Conservation (phyloP, 23 tunicate genomes). For the Halocynthia aurantium region DNA sequence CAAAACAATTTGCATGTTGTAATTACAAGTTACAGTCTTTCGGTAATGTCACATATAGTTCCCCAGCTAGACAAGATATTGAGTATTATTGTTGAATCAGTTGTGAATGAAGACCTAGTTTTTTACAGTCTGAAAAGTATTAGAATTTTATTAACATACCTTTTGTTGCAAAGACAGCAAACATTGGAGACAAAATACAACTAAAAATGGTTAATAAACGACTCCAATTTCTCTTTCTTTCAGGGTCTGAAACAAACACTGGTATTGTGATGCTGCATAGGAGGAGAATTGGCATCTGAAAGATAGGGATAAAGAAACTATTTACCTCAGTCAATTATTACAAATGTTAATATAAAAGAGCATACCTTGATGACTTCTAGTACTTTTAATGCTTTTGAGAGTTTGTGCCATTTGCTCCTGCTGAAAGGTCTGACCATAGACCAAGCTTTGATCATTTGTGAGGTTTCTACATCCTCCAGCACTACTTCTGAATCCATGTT, state of each 20-base stretch:
- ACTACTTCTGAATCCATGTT: too few relatives aligned
- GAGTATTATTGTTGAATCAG: too few relatives aligned
- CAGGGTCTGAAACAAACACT: conserved; percentile 23
- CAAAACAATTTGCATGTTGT: too few relatives aligned
- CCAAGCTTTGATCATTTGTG: conserved; percentile 14
- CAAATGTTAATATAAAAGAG: neutral
- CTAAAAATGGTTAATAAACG: conserved; percentile 36
- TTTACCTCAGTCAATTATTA: neutral
- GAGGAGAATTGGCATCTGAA: conserved; percentile 62
- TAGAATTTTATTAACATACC: conserved; percentile 14
- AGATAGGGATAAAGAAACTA: neutral
- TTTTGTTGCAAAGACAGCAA: conserved; percentile 80
- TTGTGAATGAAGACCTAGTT: too few relatives aligned
- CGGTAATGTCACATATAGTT: too few relatives aligned
- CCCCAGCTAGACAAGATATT: neutral
- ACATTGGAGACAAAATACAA: conserved; percentile 41
- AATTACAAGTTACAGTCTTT: too few relatives aligned
- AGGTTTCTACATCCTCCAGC: neutral
- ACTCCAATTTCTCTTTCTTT: conserved; percentile 46
- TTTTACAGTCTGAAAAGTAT: too few relatives aligned
- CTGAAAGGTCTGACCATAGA: conserved; percentile 4
- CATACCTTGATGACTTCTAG: conserved; percentile 18
- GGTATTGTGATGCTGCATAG: conserved; percentile 73
- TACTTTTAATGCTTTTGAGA: neutral
- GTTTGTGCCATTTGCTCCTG: neutral